Conservation (phyloP, 2,113 vertebrate genomes). For the Gnathonemus longibarbis region DNA sequence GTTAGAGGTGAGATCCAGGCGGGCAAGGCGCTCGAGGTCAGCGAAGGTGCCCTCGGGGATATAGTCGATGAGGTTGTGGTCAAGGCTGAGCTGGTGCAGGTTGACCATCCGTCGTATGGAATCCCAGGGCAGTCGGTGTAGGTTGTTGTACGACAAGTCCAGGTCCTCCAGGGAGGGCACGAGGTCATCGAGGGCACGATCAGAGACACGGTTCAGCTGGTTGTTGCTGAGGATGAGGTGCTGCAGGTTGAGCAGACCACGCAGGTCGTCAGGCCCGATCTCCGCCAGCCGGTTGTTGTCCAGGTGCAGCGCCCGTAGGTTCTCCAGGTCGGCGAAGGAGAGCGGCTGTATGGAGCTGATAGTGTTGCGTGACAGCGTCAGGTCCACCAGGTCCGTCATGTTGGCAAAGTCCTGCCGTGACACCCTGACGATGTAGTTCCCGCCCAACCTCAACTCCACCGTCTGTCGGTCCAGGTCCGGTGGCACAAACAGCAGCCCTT, state of each 20-base stretch:
- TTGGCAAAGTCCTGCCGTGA: slow-evolving; percentile 86
- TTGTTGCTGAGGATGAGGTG: slow-evolving; percentile 94
- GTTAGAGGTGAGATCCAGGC: slow-evolving; percentile 86
- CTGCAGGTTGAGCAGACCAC: slow-evolving; percentile 84
- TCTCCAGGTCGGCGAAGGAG: slow-evolving; percentile 84
- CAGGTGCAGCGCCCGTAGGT: slow-evolving; percentile 81
- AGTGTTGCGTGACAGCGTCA: slow-evolving; percentile 87
- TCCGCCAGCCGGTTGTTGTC: slow-evolving; percentile 82
- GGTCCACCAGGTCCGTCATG: slow-evolving; percentile 89
- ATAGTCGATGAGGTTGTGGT: slow-evolving; percentile 85
- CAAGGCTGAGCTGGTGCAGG: slow-evolving; percentile 86
- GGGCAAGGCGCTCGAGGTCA: slow-evolving; percentile 72
- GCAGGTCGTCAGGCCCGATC: slow-evolving; percentile 76
- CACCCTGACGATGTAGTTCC: slow-evolving; percentile 86
- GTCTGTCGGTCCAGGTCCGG: slow-evolving; percentile 80
- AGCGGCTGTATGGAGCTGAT: slow-evolving; percentile 88
- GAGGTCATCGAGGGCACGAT: slow-evolving; percentile 81
- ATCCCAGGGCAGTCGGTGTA: slow-evolving; percentile 76
- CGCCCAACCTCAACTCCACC: slow-evolving; percentile 85
- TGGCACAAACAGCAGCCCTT: slow-evolving; percentile 87
- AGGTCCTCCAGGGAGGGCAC: slow-evolving; percentile 78
- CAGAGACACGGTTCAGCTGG: slow-evolving; percentile 72
- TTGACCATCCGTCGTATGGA: slow-evolving; percentile 82
- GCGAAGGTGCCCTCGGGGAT: slow-evolving; percentile 86
- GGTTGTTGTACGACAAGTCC: slow-evolving; percentile 89